phyloP scores from a whole-genome alignment of 2,797 vertebrate species.

The Oryzias dopingdopingensis region DNA sequence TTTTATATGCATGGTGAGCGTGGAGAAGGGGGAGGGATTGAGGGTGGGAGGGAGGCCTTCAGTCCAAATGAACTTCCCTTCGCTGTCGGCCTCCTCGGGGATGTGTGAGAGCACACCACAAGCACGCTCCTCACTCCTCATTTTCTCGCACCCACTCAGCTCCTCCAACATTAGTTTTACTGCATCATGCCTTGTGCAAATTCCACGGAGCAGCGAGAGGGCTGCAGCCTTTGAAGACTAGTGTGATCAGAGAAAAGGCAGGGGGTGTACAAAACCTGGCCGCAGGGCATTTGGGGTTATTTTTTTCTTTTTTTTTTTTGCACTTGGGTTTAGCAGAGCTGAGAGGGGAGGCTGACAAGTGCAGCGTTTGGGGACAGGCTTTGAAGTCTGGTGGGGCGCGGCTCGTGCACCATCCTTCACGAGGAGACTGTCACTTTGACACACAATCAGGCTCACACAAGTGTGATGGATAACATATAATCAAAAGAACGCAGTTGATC shows the following conservation, averaged over 20 bases:
- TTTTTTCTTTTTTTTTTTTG: constrained; percentile 7
- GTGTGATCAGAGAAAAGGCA: constrained; percentile 71
- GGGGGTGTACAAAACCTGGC: constrained; percentile 63
- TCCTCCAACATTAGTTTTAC: constrained; percentile 77
- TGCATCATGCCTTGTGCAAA: constrained; percentile 74
- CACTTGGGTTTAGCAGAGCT: constrained; percentile 66
- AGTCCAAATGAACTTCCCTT: constrained; percentile 71
- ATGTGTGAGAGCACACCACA: constrained; percentile 29
- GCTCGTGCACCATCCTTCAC: constrained; percentile 47
- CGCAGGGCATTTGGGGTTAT: constrained; percentile 62
- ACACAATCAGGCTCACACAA: constrained; percentile 23
- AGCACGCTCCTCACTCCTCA: constrained; percentile 40
- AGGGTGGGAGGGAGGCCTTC: constrained; percentile 23
- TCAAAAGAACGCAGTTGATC: constrained; percentile 31
- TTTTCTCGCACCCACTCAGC: constrained; percentile 60
- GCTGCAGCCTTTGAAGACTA: constrained; percentile 72
- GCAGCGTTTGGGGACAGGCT: constrained; percentile 73
- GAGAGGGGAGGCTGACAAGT: constrained; percentile 65
- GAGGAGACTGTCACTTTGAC: constrained; percentile 42
- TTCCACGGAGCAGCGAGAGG: constrained; percentile 57
- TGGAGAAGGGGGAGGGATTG: constrained; percentile 41
- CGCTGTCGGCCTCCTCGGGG: constrained; percentile 58
- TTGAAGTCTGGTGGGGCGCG: constrained; percentile 73
- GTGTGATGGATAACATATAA: constrained; percentile 31
- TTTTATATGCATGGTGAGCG: constrained; percentile 76